phyloP scores from a whole-genome alignment of 2,113 vertebrate species.

The Stegastes partitus region DNA sequence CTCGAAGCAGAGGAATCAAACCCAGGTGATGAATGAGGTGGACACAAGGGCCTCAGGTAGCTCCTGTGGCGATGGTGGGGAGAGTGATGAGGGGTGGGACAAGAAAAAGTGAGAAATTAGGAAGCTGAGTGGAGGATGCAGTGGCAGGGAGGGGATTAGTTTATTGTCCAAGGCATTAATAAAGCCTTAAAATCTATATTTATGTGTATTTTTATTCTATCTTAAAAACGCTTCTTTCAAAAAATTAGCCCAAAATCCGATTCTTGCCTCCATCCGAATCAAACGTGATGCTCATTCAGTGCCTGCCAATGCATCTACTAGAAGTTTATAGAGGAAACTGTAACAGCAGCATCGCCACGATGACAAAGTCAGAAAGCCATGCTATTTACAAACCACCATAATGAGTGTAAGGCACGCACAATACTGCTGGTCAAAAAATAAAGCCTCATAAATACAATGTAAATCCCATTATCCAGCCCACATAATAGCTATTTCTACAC shows the following conservation, averaged over 20 bases:
- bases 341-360: slow-evolving; percentile 9
- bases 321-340: neutral
- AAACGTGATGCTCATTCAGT: slow-evolving; percentile 2
- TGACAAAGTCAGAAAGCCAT: neutral
- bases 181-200: slow-evolving; percentile 21
- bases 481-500: slow-evolving; percentile 27
- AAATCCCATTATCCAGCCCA: slow-evolving; percentile 29
- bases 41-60: slow-evolving; percentile 93
- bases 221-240: neutral
- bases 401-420: slow-evolving; percentile 28
- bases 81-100: slow-evolving; percentile 59
- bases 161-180: slow-evolving; percentile 15
- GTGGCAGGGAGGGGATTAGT: slow-evolving; percentile 11
- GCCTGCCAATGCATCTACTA: neutral
- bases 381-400: slow-evolving; percentile 12
- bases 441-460: slow-evolving; percentile 27
- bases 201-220: neutral
- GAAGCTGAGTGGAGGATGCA: slow-evolving; percentile 40
- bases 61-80: slow-evolving; percentile 90
- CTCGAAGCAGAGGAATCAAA: slow-evolving; percentile 94
- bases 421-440: slow-evolving; percentile 34
- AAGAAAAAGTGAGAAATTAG: slow-evolving; percentile 62
- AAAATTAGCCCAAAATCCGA: slow-evolving; percentile 1
- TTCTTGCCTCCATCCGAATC: neutral
- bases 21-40: slow-evolving; percentile 98